Evolutionary conservation across 1,140 invertebrate species (phyloP), one percentile per base, ranked within the genome.

Genomic region (Leptonema lineaticorne): DNA sequence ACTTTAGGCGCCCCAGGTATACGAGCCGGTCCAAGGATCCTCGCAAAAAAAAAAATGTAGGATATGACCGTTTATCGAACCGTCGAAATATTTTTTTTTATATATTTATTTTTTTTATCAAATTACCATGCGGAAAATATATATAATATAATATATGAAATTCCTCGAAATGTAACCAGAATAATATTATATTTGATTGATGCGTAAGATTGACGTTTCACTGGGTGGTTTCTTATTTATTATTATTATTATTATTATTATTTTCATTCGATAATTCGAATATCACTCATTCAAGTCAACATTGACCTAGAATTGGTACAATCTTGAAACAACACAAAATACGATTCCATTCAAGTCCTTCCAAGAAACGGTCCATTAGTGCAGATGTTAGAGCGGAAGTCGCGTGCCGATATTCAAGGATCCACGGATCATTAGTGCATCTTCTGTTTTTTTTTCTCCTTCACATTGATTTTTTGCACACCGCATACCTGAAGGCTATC

Each of bases 331-430:
- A 64, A 64, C 41, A 63, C 22, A 37, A 3, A 20, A 18, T 16
- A 30, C 27, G 29, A 16, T 26, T 26, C 27, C 14, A 53, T 20
- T 53, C 56, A 27, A 30, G 30, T 33, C 64, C 50, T 66, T 66
- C 64, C 53, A n/a, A 58, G 64, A 66, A 66, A 11, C 14, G 28
- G 50, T 37, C 29, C 50, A 66, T 58, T 58, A 66, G 29, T 3
- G 27, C 27, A 41, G 50, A 28, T 28, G n/a, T 22, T 30, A 48
- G 70, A 56, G 50, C 66, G 70, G 70, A 71, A 71, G 70, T 71
- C 70, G 70, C 70, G 70, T 71, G 70, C 67, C 45, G 50, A 53
- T 14, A 53, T 45, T 26, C 33, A 24, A 28, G 45, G 30, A 22
- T 56, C 26, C 14, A 45, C 16, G 50, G 22, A 59, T 71, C 69